A percentile compares a stretch with the other conserved stretches of the same genome.
Conservation (phyloP, 2,113 vertebrate species). For the Daubentonia madagascariensis region DNA sequence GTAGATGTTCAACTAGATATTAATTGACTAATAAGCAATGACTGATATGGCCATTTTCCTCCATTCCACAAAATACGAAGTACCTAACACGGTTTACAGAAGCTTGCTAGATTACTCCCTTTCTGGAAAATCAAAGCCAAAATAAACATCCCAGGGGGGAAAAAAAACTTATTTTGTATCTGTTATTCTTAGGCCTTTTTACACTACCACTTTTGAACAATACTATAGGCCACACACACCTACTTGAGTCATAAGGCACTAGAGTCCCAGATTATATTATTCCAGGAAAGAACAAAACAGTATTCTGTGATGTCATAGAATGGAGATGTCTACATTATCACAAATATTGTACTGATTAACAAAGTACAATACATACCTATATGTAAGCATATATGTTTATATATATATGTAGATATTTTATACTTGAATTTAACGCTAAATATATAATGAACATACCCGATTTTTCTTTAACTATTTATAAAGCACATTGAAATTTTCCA, state of each 20-base stretch:
- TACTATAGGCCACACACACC: not conserved
- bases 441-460: not conserved
- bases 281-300: not conserved
- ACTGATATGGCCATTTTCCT: not conserved
- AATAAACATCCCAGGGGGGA: not conserved
- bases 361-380: not conserved
- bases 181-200: not conserved
- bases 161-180: not conserved
- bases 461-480: not conserved
- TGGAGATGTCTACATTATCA: not conserved
- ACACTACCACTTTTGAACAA: not conserved
- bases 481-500: not conserved
- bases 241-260: not conserved
- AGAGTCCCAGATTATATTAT: not conserved
- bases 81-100: not conserved
- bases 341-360: not conserved
- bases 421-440: constrained; percentile 2
- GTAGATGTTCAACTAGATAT: not conserved
- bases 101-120: not conserved
- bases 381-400: not conserved
- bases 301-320: not conserved
- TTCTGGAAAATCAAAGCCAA: not conserved
- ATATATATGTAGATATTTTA: not conserved
- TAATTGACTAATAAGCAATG: not conserved
- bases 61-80: not conserved